Evolutionary conservation across 2,888 invertebrate species (phyloP).

Genomic region (Phaedon cochleariae): DNA sequence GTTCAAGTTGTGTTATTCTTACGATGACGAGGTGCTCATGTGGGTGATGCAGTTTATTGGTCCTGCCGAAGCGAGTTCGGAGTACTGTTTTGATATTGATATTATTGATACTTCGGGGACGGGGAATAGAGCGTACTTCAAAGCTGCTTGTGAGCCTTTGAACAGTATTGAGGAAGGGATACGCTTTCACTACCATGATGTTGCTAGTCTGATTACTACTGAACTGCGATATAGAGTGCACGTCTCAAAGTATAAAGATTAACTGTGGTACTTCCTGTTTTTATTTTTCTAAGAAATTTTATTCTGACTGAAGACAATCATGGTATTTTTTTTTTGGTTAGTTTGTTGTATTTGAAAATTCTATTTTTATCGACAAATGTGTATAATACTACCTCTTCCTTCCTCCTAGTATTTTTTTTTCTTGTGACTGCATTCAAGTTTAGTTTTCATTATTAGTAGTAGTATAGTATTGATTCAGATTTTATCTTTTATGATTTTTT

Average conservation of each 20-base stretch:
- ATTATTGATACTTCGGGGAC: conserved; percentile 47
- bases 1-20: conserved; percentile 51
- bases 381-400: too few species aligned
- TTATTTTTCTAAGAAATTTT: too few species aligned
- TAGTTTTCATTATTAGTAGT: too few species aligned
- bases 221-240: conserved; percentile 28
- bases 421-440: too few species aligned
- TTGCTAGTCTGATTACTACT: conserved; percentile 27
- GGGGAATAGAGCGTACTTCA: conserved; percentile 42
- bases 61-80: conserved; percentile 43
- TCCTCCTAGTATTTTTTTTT: too few species aligned
- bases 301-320: too few species aligned
- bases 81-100: conserved; percentile 54
- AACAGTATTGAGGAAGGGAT: conserved; percentile 11
- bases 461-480: too few species aligned
- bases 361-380: too few species aligned
- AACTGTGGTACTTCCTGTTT: background rate
- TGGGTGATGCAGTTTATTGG: conserved; percentile 54
- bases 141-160: conserved; percentile 36
- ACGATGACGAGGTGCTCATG: conserved; percentile 37
- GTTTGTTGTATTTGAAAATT: too few species aligned
- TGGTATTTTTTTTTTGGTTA: too few species aligned
- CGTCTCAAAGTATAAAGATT: background rate
- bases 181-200: conserved; percentile 18
- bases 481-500: too few species aligned